These are phyloP conservation scores for Amphibalanus amphitrite DNA, from an alignment of 1,140 invertebrate species.

Conservation along the genomic window DNA sequence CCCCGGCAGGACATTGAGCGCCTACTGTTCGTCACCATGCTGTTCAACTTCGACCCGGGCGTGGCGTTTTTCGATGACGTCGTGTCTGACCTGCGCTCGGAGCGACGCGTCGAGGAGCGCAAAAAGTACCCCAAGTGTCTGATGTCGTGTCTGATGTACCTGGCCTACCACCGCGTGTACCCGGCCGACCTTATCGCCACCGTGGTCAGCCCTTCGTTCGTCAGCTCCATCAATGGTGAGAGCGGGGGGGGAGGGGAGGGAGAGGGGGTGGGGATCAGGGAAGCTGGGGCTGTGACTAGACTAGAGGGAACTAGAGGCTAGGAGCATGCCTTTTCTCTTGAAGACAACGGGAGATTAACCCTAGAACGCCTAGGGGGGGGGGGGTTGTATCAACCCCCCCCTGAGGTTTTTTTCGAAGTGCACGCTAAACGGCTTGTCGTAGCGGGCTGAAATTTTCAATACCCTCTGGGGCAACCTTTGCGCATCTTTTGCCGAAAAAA, in stretches of 20 bases:
- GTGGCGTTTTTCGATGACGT: conserved; percentile 15
- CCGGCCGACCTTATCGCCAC: conserved; percentile 17
- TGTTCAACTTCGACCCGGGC: conserved; percentile 17
- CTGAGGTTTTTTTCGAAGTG: no score
- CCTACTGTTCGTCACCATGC: conserved; percentile 16
- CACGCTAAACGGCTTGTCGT: no score
- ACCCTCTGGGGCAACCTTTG: no score
- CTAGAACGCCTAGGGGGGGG: no score
- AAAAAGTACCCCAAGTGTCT: conserved; percentile 17
- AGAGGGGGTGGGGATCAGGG: not conserved
- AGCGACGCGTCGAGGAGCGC: conserved; percentile 14
- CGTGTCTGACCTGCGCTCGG: conserved; percentile 14
- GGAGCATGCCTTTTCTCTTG: no score
- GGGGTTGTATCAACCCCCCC: no score
- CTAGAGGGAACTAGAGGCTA: no score
- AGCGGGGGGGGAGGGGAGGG: not conserved
- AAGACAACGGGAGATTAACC: no score
- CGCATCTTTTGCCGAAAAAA: no score
- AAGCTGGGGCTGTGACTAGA: not conserved
- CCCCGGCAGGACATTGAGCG: conserved; percentile 18
- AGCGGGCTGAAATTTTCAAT: no score
- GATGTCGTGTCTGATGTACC: conserved; percentile 17
- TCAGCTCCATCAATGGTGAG: conserved; percentile 12
- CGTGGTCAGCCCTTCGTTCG: conserved; percentile 16
- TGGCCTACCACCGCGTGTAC: conserved; percentile 13